These are phyloP conservation scores for Cerceris ruficornis DNA, from an alignment of 2,888 invertebrate species.

Conservation along the genomic window DNA sequence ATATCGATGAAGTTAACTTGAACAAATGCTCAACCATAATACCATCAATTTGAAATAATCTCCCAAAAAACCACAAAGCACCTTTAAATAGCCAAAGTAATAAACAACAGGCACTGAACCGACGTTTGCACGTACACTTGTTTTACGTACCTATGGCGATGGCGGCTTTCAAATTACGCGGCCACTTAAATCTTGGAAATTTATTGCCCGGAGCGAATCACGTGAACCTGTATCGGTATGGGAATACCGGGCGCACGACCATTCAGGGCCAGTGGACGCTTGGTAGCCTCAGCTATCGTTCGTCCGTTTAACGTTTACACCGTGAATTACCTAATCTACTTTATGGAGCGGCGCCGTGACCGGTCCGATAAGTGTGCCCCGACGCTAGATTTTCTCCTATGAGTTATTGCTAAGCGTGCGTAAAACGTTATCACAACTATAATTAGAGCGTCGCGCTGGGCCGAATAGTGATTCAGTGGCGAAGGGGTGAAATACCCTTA, in stretches of 20 bases:
- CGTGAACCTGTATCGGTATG: slow-evolving; percentile 41
- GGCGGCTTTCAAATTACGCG: slow-evolving; percentile 58
- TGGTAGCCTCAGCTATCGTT: slow-evolving; percentile 44
- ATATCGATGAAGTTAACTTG: no score
- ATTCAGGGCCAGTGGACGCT: slow-evolving; percentile 17
- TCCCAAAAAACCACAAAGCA: no score
- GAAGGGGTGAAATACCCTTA: slow-evolving; percentile 49
- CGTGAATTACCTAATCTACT: slow-evolving; percentile 72
- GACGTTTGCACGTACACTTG: slow-evolving; percentile 15
- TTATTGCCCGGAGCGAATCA: slow-evolving; percentile 59
- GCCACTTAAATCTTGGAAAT: slow-evolving; percentile 63
- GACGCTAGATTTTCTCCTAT: slow-evolving; percentile 70
- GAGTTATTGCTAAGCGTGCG: slow-evolving; percentile 71
- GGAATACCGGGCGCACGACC: slow-evolving; percentile 17
- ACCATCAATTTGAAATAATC: no score
- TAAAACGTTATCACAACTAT: slow-evolving; percentile 74
- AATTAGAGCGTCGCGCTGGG: slow-evolving; percentile 74
- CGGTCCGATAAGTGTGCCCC: slow-evolving; percentile 67
- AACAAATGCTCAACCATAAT: no score
- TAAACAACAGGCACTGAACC: slow-evolving; percentile 2
- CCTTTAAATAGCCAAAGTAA: slow-evolving; percentile 4
- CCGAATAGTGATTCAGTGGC: slow-evolving; percentile 72
- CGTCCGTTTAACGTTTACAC: slow-evolving; percentile 64
- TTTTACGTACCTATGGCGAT: slow-evolving; percentile 35
- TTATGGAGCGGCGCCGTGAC: slow-evolving; percentile 64